These are phyloP conservation scores for Calephelis nemesis DNA, from an alignment of 1,140 invertebrate genomes.

Conservation along the genomic window DNA sequence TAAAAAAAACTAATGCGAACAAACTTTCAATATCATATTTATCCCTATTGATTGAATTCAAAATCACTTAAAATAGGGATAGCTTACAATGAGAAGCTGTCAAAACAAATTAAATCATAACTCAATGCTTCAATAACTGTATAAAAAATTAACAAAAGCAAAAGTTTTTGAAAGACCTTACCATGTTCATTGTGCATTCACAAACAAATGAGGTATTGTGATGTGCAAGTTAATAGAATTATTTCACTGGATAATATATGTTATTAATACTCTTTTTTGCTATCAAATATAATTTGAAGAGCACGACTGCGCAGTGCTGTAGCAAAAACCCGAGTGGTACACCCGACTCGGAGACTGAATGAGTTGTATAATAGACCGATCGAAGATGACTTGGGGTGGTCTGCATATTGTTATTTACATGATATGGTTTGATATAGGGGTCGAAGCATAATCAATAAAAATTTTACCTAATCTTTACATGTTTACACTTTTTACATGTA, in stretches of 20 bases:
- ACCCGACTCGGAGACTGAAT: conserved; percentile 40
- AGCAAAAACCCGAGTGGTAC: conserved; percentile 53
- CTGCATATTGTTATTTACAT: conserved; percentile 49
- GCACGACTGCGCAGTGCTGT: conserved; percentile 60
- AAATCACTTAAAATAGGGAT: conserved; percentile 35
- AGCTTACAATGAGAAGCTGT: conserved; percentile 63
- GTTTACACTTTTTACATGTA: background rate
- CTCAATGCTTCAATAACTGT: conserved; percentile 64
- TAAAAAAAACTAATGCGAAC: conserved; percentile 14
- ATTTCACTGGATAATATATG: conserved; percentile 34
- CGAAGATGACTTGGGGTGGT: conserved; percentile 45
- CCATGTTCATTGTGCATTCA: conserved; percentile 66
- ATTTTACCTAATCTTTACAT: background rate
- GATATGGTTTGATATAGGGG: conserved; percentile 56
- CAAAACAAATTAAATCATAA: conserved; percentile 76
- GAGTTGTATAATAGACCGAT: conserved; percentile 58
- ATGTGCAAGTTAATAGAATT: conserved; percentile 50
- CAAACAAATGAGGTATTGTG: conserved; percentile 57
- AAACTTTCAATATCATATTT: background rate
- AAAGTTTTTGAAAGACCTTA: conserved; percentile 63
- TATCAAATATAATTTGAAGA: conserved; percentile 38
- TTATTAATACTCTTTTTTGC: conserved; percentile 21
- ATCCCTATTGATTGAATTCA: conserved; percentile 11
- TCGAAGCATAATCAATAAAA: conserved; percentile 43
- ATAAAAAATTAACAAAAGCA: conserved; percentile 57